These are phyloP conservation scores for Artibeus jamaicensis DNA, from an alignment of 2,797 vertebrate genomes.

Conservation along the genomic window DNA sequence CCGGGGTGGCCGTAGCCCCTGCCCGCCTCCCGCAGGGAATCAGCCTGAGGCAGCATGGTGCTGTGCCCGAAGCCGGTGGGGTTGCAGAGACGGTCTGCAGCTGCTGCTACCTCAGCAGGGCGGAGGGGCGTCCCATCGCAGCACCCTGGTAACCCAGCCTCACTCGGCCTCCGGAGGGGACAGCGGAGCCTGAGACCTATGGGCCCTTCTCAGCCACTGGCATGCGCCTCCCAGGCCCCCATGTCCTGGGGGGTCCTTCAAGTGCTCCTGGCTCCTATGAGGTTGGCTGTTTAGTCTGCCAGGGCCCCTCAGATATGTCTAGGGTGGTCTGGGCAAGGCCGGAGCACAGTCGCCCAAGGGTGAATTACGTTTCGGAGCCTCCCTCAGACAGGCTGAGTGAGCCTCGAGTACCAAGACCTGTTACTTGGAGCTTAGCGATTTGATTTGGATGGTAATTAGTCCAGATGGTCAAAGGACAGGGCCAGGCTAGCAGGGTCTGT, in stretches of 20 bases:
- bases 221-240: accelerated
- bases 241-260: background rate
- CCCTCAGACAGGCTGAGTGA: background rate
- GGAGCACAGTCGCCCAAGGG: background rate
- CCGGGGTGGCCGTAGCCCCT: background rate
- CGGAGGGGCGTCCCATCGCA: accelerated
- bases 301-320: background rate
- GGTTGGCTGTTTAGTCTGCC: background rate
- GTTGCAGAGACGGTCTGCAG: background rate
- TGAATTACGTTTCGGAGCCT: background rate
- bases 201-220: background rate
- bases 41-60: accelerated
- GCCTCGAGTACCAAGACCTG: background rate
- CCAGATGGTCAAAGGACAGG: background rate
- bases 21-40: accelerated
- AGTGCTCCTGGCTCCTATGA: accelerated
- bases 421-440: background rate
- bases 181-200: background rate
- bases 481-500: too few species aligned
- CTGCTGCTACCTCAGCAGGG: accelerated
- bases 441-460: background rate
- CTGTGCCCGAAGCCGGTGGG: background rate
- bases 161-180: background rate
- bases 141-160: background rate
- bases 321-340: background rate